Conservation (phyloP, 2,113 vertebrate genomes). For the western clawed frog (Xenopus tropicalis) region DNA sequence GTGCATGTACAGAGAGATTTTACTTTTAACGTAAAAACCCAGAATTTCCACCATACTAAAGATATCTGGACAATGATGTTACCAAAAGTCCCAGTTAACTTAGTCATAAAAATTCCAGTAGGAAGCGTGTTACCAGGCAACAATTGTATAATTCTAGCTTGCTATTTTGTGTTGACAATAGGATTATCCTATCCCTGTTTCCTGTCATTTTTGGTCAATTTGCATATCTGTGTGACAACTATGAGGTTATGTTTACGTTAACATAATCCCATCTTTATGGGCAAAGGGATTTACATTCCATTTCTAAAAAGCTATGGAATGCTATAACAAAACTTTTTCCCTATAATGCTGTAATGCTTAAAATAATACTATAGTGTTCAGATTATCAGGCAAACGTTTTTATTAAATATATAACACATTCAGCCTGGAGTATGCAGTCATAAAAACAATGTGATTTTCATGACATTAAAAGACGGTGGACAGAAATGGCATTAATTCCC, state of each 20-base stretch:
- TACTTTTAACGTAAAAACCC: no score
- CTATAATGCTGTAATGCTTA: not conserved
- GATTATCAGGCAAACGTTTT: no score
- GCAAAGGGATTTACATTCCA: constrained; percentile 24
- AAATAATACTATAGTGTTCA: not conserved
- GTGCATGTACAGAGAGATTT: no score
- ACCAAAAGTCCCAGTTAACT: not conserved
- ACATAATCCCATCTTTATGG: constrained; percentile 23
- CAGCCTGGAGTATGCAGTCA: no score
- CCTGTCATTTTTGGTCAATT: constrained; percentile 1
- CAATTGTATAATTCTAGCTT: constrained; percentile 10
- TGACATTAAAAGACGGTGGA: no score
- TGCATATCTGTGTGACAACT: constrained; percentile 22
- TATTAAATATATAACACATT: no score
- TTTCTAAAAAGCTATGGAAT: constrained; percentile 14
- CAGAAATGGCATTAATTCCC: no score
- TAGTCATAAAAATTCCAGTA: constrained; percentile 33
- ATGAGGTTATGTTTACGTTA: constrained; percentile 7
- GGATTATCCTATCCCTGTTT: constrained; percentile 21
- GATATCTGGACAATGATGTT: no score
- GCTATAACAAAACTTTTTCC: not conserved
- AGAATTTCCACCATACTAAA: no score
- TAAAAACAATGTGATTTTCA: no score
- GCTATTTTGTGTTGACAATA: constrained; percentile 10
- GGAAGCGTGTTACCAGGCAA: constrained; percentile 1